Evolutionary conservation across 2,113 vertebrate species (phyloP), one percentile per base, ranked within the genome.

Genomic region (Cololabis saira): DNA sequence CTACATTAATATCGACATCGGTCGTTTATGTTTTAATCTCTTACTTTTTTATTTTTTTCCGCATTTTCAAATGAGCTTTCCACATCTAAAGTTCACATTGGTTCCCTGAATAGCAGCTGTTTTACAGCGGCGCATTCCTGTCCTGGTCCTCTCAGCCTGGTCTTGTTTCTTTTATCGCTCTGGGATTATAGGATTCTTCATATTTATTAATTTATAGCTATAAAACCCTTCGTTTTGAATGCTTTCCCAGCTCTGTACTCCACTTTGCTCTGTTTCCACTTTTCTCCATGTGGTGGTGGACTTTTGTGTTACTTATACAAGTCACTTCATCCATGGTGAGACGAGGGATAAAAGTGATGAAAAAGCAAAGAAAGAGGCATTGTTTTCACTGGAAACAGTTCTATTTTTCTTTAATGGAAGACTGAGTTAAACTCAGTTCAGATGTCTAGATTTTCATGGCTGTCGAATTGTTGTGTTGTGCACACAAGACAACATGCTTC

Each of bases 161-260:
- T 67, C 74, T 75, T 77, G 83, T 87, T 77, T 86, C 76, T 82
- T 79, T 81, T 49, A 70, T 45, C 81, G 83, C 86, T 80, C 47
- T 41, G 82, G 86, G 69, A 91, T 88, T 81, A 81, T 69, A 49
- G 76, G 59, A 80, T 84, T 87, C 79, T 89, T 83, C 65, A 61
- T 80, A 81, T 83, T 82, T 86, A 88, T 92, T 91, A 92, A 83
- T 84, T 87, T 65, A 42, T 50, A 71, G 74, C 62, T 83, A 75
- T 92, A 93, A 93, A 93, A 74, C 78, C 17, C 18, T 85, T 80
- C 77, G 71, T 18, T 75, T 30, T 44, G 57, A 62, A 37, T 69
- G 71, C 76, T 83, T 87, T 86, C 76, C 78, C 76, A 72, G 66
- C 71, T 75, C 67, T 55, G 60, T 33, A 9, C 33, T 70, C 74